phyloP scores from a whole-genome alignment of 2,888 invertebrate genomes.

The Cheilosia grossa region DNA sequence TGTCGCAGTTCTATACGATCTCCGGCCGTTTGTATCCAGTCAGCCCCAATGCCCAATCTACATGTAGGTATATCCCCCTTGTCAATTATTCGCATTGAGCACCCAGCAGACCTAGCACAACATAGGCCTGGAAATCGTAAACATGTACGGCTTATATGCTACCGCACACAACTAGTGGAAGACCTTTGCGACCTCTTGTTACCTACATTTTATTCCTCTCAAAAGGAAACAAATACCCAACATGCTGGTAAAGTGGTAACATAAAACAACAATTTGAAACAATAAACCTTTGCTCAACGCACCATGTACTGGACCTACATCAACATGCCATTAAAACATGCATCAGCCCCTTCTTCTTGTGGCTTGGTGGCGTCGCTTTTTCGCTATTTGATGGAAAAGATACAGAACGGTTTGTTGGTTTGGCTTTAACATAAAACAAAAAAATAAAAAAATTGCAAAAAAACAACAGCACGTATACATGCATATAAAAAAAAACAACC shows the following conservation, averaged over 20 bases:
- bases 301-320: slow-evolving; percentile 77
- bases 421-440: slow-evolving; percentile 29
- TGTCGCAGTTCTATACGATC: background rate
- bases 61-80: background rate
- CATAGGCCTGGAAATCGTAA: slow-evolving; percentile 56
- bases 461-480: slow-evolving; percentile 23
- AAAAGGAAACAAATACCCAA: slow-evolving; percentile 40
- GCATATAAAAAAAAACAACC: slow-evolving; percentile 12
- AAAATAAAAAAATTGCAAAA: background rate
- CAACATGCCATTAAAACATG: slow-evolving; percentile 72
- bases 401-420: slow-evolving; percentile 34
- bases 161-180: slow-evolving; percentile 10
- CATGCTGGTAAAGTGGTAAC: slow-evolving; percentile 38
- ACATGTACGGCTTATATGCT: slow-evolving; percentile 21
- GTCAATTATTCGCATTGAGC: background rate
- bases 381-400: slow-evolving; percentile 33
- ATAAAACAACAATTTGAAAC: slow-evolving; percentile 54
- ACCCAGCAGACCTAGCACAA: slow-evolving; percentile 59
- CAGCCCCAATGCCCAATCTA: background rate
- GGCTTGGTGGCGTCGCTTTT: slow-evolving; percentile 39
- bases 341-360: slow-evolving; percentile 24
- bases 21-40: background rate
- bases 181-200: slow-evolving; percentile 53
- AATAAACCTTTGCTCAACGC: slow-evolving; percentile 57
- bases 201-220: slow-evolving; percentile 54